phyloP scores from a whole-genome alignment of 2,113 vertebrate genomes.

The Podocnemis expansa region DNA sequence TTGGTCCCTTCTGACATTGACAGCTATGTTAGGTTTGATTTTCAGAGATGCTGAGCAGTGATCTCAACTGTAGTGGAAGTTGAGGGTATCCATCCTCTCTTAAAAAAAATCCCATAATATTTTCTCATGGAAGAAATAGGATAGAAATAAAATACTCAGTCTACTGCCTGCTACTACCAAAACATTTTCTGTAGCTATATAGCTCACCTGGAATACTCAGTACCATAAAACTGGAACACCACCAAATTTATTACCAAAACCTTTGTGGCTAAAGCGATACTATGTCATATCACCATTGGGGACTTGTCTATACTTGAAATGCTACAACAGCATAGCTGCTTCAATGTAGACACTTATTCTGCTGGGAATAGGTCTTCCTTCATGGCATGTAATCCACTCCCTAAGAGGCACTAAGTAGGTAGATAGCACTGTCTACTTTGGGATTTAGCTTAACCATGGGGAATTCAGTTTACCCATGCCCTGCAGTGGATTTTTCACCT shows the following conservation, averaged over 20 bases:
- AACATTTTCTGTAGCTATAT: not conserved
- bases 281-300: not conserved
- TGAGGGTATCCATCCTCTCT: not conserved
- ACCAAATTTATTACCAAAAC: not conserved
- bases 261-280: not conserved
- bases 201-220: not conserved
- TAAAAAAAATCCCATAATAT: not conserved
- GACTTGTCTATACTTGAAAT: not conserved
- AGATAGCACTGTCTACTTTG: not conserved
- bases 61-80: not conserved
- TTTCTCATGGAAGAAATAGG: not conserved
- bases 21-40: not conserved
- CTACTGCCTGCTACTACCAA: not conserved
- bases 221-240: not conserved
- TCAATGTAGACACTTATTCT: not conserved
- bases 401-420: not conserved
- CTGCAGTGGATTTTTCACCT: not conserved
- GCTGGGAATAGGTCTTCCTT: not conserved
- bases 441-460: not conserved
- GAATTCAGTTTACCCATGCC: not conserved
- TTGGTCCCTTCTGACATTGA: too few species aligned
- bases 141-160: not conserved
- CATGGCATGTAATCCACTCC: not conserved
- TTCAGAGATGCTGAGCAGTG: not conserved
- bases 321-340: not conserved